Base-by-base conservation (phyloP, 1,140 invertebrate genomes). In the Drosophila willistoni region DNA sequence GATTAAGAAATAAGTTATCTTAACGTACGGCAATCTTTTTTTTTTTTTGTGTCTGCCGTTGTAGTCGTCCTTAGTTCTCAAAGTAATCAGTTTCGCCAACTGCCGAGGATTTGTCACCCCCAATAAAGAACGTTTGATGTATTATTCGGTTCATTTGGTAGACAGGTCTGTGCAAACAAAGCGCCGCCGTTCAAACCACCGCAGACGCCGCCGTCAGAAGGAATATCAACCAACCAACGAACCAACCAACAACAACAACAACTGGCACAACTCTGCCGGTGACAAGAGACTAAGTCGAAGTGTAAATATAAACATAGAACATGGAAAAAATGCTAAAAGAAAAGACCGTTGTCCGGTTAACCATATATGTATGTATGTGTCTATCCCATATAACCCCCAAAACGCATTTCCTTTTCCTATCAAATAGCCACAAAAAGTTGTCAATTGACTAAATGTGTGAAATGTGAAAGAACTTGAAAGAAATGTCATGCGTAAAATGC, bases 131-230 rank as follows among this genome's bases (percentile, higher is more conserved):
- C 82, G 86, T 91, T 91, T 91, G 90, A 91, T 91, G 90, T 91
- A 91, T 91, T 91, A 91, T 89, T 85, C 81, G 90, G 74, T 91
- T 91, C 90, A 91, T 91, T 91, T 91, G 90, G 74, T 82, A 79
- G 90, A 91, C 90, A 91, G 90, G 90, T 91, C 90, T 89, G 77
- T 73, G 82, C 84, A 91, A 91, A 91, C 82, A 91, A 90, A 79
- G 74, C 79, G 64, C 71, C 51, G 72, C 73, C 79, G 66, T 66
- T 76, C 60, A 63, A 79, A 69, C 66, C 63, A 60, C 60, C 68
- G 63, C 33, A 34, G 33, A 7, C 63, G 56, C 60, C 65, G 63
- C 64, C 59, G 55, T 55, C 64, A 44, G 47, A 44, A 74, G 47
- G 55, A 73, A 70, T 56, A 63, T 29, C 29, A 29, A 29, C 6